These are phyloP conservation scores for Thalassoma bifasciatum DNA, from an alignment of 2,113 vertebrate genomes.

Conservation along the genomic window DNA sequence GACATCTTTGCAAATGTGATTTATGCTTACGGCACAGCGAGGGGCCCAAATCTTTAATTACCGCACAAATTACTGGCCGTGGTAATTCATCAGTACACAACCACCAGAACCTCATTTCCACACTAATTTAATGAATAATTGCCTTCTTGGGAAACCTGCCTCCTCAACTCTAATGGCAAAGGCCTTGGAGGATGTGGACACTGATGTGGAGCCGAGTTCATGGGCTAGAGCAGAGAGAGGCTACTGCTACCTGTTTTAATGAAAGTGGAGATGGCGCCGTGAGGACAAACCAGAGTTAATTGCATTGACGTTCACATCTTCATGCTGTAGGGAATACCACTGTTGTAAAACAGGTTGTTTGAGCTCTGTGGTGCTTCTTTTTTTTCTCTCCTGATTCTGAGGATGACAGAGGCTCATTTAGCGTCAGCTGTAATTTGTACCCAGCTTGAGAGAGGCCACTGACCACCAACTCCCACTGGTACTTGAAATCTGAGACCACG, in stretches of 20 bases:
- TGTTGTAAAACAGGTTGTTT: conserved; percentile 39
- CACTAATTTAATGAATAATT: conserved; percentile 89
- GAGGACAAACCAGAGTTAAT: conserved; percentile 34
- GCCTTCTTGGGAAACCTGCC: conserved; percentile 82
- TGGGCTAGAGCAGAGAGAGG: conserved; percentile 69
- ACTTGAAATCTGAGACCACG: conserved; percentile 13
- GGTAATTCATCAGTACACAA: conserved; percentile 86
- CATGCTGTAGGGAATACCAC: conserved; percentile 54
- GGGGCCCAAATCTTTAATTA: conserved; percentile 86
- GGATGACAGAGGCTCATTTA: conserved; percentile 27
- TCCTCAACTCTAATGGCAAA: conserved; percentile 79
- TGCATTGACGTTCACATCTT: conserved; percentile 47
- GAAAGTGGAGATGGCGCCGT: conserved; percentile 57
- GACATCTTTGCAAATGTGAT: conserved; percentile 79
- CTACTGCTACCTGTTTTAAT: conserved; percentile 17
- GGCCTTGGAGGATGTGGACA: conserved; percentile 79
- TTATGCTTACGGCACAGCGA: conserved; percentile 74
- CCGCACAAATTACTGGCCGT: conserved; percentile 81
- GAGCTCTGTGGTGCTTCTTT: conserved; percentile 28
- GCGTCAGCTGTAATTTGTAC: conserved; percentile 40
- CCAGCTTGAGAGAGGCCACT: conserved; percentile 8
- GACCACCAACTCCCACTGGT: conserved; percentile 39
- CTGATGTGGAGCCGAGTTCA: conserved; percentile 68
- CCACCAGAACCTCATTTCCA: conserved; percentile 85
- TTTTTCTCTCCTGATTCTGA: neutral